Evolutionary conservation across 2,888 invertebrate genomes (phyloP).

Genomic region (Stenchaetothrips biformis): DNA sequence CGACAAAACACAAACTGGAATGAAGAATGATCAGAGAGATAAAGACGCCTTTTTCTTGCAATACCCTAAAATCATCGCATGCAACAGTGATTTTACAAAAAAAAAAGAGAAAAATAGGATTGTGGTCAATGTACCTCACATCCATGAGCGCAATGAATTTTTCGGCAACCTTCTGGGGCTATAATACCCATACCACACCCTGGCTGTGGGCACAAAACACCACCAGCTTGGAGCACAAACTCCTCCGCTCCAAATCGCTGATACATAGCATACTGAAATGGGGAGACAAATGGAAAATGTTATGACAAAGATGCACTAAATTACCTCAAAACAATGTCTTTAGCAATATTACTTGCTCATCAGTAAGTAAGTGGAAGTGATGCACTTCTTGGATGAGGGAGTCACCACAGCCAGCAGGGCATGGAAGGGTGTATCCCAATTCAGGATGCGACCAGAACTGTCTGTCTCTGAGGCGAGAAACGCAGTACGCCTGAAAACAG

Average conservation of each 20-base stretch:
- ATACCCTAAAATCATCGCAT: no score
- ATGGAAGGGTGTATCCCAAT: conserved; percentile 72
- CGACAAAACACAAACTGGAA: conserved; percentile 73
- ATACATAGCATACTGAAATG: conserved; percentile 64
- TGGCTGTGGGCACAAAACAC: conserved; percentile 76
- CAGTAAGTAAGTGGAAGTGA: conserved; percentile 67
- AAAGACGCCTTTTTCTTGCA: no score
- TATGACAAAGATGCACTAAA: neutral
- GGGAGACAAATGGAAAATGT: conserved; percentile 31
- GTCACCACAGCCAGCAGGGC: conserved; percentile 70
- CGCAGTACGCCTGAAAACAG: conserved; percentile 70
- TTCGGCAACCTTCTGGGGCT: conserved; percentile 61
- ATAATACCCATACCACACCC: conserved; percentile 79
- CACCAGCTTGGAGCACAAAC: conserved; percentile 69
- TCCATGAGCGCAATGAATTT: conserved; percentile 66
- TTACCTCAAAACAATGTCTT: no score
- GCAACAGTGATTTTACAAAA: no score
- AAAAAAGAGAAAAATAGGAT: no score
- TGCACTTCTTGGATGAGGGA: conserved; percentile 74
- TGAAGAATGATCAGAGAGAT: neutral
- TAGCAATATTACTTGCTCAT: conserved; percentile 51
- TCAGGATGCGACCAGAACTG: conserved; percentile 64
- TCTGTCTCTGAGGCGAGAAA: conserved; percentile 63
- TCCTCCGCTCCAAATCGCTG: conserved; percentile 79
- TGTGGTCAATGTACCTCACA: conserved; percentile 60